Percentiles rank a stretch among this genome's conserved stretches.
Evolutionary conservation across 2,888 invertebrate species (phyloP).

Genomic region (Plutella xylostella): DNA sequence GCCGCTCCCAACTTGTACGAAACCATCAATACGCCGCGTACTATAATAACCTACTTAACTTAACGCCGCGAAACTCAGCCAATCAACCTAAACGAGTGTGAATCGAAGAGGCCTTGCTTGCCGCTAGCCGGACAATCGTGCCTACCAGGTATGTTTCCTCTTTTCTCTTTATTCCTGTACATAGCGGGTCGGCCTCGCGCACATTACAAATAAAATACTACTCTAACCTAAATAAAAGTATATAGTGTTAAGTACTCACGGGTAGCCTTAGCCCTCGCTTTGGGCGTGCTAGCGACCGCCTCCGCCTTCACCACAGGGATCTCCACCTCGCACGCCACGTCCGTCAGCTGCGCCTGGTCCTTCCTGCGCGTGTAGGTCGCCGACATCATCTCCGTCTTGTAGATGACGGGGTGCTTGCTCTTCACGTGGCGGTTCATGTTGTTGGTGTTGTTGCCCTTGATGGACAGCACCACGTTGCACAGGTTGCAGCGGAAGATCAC

Average conservation of each 20-base stretch:
- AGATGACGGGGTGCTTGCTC: slow-evolving; percentile 42
- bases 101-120: too few species aligned
- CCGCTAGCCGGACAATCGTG: too few species aligned
- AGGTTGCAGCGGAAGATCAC: slow-evolving; percentile 52
- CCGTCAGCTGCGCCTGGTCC: slow-evolving; percentile 3
- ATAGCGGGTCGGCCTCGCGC: too few species aligned
- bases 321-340: slow-evolving; percentile 26
- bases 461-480: slow-evolving; percentile 53
- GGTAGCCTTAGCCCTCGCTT: background rate
- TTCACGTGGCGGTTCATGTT: slow-evolving; percentile 58
- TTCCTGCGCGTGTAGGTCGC: background rate
- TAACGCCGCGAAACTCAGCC: too few species aligned
- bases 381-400: slow-evolving; percentile 30
- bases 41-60: too few species aligned
- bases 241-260: slow-evolving; percentile 1
- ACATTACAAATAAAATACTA: too few species aligned
- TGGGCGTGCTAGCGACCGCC: slow-evolving; percentile 24
- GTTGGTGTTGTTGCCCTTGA: slow-evolving; percentile 59
- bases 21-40: too few species aligned
- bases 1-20: too few species aligned
- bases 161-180: too few species aligned
- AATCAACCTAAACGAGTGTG: too few species aligned
- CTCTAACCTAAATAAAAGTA: too few species aligned
- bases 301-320: slow-evolving; percentile 26
- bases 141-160: too few species aligned